phyloP scores from a whole-genome alignment of 1,140 invertebrate genomes.

The Zaprionus camerounensis region DNA sequence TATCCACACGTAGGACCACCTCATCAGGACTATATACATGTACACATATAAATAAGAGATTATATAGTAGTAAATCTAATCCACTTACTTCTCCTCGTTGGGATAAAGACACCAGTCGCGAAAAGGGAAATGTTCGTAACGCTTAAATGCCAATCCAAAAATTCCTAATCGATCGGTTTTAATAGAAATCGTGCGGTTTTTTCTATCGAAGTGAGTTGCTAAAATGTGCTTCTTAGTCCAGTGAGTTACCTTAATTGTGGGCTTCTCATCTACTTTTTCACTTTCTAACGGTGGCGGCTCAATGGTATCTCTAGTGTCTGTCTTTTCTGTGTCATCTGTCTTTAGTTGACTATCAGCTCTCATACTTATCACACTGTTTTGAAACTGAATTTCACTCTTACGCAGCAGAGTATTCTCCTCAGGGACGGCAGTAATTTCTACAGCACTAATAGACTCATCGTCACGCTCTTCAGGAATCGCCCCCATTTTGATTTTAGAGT shows the following conservation, averaged over 20 bases:
- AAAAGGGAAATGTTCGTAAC: slow-evolving; percentile 80
- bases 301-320: too few relatives aligned
- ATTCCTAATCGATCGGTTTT: slow-evolving; percentile 69
- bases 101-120: slow-evolving; percentile 68
- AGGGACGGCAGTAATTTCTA: not conserved
- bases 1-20: slow-evolving; percentile 62
- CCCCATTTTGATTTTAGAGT: fast-evolving
- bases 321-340: too few relatives aligned
- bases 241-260: slow-evolving; percentile 30
- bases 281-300: not conserved
- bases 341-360: not conserved
- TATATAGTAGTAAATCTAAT: too few relatives aligned
- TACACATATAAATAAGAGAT: too few relatives aligned
- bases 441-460: too few relatives aligned
- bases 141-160: slow-evolving; percentile 72
- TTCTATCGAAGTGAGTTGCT: slow-evolving; percentile 23
- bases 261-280: not conserved
- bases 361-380: fast-evolving
- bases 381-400: not conserved
- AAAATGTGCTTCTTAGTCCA: slow-evolving; percentile 68
- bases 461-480: too few relatives aligned
- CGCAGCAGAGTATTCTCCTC: not conserved
- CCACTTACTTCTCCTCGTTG: slow-evolving; percentile 63
- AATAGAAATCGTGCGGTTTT: slow-evolving; percentile 42
- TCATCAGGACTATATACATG: slow-evolving; percentile 56